Base-by-base conservation (phyloP, 2,113 vertebrate genomes). In the Chrysemys picta region DNA sequence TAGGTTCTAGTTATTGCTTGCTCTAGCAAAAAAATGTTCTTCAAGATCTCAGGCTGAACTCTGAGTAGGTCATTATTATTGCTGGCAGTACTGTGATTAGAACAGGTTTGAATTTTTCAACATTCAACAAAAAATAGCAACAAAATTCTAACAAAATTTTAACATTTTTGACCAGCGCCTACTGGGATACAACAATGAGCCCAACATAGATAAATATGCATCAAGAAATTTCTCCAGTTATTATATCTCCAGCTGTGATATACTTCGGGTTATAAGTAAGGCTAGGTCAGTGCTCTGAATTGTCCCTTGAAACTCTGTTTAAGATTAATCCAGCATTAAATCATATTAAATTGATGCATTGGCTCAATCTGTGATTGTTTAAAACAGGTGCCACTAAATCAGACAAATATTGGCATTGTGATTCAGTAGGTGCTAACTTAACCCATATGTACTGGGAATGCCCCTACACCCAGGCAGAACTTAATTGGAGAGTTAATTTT, bases 91-190 rank as follows among this genome's bases (percentile, higher is more conserved):
- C 42, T 76, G 22, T 45, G 38, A 76, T 45, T 27, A 76, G 10
- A 76, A 42, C 5, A 22, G 42, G 22, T 75, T 45, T 76, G 72
- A 76, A 25, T 45, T 76, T 45, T 45, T 45, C 21, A 22, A 76
- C 86, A 22, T 85, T 83, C 42, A 35, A 10, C 47, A 13, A 94
- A 24, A 95, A 94, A 79, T 88, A 45, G 5, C 76, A 62, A 92
- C 76, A 84, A 14, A 4, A 49, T 21, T 84, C 3, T 31, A 62
- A 49, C 0, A 35, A 4, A 21, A 83, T 1, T 16, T 27, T 81
- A 82, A 22, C 57, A n/a, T 2, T 21, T 8, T 2, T 10, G 21
- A 12, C 6, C 72, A 76, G 22, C 27, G 91, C 29, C 50, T 72
- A 69, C 5, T 24, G 19, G 25, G 38, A 14, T 19, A 1, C 35